Evolutionary conservation across 2,888 invertebrate genomes (phyloP), one percentile per base, ranked within the genome.

Genomic region (Serripes groenlandicus): DNA sequence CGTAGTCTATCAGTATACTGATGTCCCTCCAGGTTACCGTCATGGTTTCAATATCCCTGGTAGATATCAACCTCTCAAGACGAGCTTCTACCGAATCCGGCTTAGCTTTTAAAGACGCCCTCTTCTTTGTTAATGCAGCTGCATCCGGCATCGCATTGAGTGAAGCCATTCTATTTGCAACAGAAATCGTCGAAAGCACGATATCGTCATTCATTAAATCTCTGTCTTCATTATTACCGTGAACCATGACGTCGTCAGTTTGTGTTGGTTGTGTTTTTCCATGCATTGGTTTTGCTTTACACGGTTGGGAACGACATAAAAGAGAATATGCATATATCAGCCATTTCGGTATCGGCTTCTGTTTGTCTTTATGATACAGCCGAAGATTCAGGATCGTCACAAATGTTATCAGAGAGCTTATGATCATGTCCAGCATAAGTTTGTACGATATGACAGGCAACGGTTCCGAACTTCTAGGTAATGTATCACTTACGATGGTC

Each of bases 391-490:
- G 58, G 18, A 87, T 79, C 0, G 87, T 84, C 4, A 82, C 73
- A 21, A 86, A n/a, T 1, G 79, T 83, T 32, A 85, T 83, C 3
- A 88, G 35, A 11, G 88, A 82, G 75, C 88, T 88, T 42, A 87
- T 73, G 1, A 86, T 75, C 78, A 88, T 66, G 72, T 85, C 85
- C 7, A 81, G 62, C 54, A 62, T 62, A 7, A 62, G 62, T 34
- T 62, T 62, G 62, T 62, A 62, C 2, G 83, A 81, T 0, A 86
- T 78, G 3, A 83, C 60, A 9, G 86, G 81, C 69, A 86, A 71
- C 0, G 83, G 82, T 11, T 81, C 76, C 0, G 86, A 81, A 11
- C 78, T 78, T 49, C 76, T 73, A 11, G 86, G 86, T 26, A 86
- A 58, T 54, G 71, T 84, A 11, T 83, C 86, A 42, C 79, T 77